phyloP scores from a whole-genome alignment of 2,113 vertebrate species.

The Brachyistius frenatus region DNA sequence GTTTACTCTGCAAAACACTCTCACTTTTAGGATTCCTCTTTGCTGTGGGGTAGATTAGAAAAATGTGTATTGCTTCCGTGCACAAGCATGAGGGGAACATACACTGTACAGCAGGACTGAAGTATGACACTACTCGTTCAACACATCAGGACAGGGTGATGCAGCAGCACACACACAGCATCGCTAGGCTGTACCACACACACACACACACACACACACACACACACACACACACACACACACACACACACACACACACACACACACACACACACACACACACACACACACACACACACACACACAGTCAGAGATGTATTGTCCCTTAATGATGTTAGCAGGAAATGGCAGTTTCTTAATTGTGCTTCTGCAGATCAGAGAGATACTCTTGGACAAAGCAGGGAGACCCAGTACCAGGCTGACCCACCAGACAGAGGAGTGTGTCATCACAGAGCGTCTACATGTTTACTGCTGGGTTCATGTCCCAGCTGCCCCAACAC shows the following conservation, averaged over 20 bases:
- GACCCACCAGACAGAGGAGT: too few species aligned
- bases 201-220: constrained; percentile 3
- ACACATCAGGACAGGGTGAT: constrained; percentile 25
- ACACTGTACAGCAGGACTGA: not conserved
- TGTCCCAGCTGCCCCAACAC: constrained; percentile 33
- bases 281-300: constrained; percentile 1
- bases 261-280: constrained; percentile 1
- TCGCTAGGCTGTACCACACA: not conserved
- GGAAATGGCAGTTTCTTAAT: constrained; percentile 27
- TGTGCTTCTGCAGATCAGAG: constrained; percentile 33
- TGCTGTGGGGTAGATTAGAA: constrained; percentile 22
- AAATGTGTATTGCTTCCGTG: constrained; percentile 35
- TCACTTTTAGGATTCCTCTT: constrained; percentile 9
- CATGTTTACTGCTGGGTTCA: constrained; percentile 29
- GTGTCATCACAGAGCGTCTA: not conserved
- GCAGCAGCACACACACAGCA: constrained; percentile 30
- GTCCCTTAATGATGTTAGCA: constrained; percentile 34
- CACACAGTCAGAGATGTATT: constrained; percentile 9
- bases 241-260: constrained; percentile 6
- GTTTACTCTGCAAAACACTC: constrained; percentile 25
- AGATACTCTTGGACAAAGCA: constrained; percentile 6
- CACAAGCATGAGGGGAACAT: constrained; percentile 21
- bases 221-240: constrained; percentile 3
- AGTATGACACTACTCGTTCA: not conserved
- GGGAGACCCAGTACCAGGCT: constrained; percentile 5